These are phyloP conservation scores for Mellivora capensis DNA, from an alignment of 2,113 vertebrate genomes.

Conservation along the genomic window DNA sequence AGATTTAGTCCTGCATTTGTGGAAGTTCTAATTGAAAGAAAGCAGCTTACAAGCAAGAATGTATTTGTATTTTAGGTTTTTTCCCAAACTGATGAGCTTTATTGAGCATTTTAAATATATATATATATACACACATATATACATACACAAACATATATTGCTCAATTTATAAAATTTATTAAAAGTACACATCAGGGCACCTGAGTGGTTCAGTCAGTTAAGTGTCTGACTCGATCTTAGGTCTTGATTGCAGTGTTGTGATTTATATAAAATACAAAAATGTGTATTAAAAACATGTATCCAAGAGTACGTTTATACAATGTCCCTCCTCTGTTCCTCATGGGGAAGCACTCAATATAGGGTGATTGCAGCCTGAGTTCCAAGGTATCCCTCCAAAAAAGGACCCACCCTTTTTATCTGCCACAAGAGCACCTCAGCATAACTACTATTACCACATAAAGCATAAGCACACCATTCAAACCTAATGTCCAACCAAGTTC, in stretches of 20 bases:
- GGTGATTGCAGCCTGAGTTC: background rate
- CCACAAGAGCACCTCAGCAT: background rate
- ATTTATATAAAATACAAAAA: too few relatives aligned
- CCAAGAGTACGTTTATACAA: background rate
- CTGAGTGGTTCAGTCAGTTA: background rate
- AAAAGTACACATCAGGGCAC: background rate
- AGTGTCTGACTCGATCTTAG: background rate
- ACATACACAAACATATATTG: too few relatives aligned
- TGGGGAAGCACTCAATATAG: background rate
- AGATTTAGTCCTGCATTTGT: background rate
- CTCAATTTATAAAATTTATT: background rate
- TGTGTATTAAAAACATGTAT: background rate
- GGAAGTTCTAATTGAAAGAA: background rate
- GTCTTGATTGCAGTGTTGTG: background rate
- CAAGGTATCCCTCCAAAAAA: background rate
- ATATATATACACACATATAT: too few relatives aligned
- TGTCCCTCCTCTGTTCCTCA: background rate
- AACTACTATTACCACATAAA: background rate
- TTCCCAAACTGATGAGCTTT: background rate
- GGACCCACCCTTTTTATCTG: background rate
- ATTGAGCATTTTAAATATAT: too few relatives aligned
- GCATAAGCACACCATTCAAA: background rate
- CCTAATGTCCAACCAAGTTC: background rate
- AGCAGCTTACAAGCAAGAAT: background rate
- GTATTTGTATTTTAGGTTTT: background rate